These are phyloP conservation scores for Scytalopus superciliaris DNA, from an alignment of 2,113 vertebrate species.

Conservation along the genomic window DNA sequence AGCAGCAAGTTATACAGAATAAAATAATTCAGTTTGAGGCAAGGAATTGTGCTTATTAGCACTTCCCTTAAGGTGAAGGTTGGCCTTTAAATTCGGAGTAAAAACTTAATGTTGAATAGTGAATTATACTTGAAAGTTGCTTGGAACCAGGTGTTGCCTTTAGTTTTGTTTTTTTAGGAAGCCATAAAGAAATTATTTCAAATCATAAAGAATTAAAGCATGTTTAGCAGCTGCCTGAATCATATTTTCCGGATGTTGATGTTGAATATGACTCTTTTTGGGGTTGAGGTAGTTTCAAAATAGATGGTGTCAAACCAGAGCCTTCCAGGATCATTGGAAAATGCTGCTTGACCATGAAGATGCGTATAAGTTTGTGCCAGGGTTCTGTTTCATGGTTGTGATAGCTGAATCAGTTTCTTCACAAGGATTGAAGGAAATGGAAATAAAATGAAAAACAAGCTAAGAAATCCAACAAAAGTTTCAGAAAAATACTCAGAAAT, in stretches of 20 bases:
- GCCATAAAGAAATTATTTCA: neutral
- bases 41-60: neutral
- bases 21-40: neutral
- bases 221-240: neutral
- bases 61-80: neutral
- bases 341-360: neutral
- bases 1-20: neutral
- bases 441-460: neutral
- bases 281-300: neutral
- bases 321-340: neutral
- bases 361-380: neutral
- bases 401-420: neutral
- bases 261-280: neutral
- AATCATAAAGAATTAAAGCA: neutral
- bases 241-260: neutral
- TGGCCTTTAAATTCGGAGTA: neutral
- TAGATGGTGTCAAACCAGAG: neutral
- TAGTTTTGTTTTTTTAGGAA: neutral
- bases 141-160: neutral
- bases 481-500: neutral
- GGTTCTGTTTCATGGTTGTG: neutral
- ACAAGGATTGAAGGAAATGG: neutral
- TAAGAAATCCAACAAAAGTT: neutral
- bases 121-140: neutral
- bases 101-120: neutral